A percentile compares a stretch with the other conserved stretches of the same genome.
Conservation (phyloP, 2,888 invertebrate genomes). For the Rhingia rostrata region DNA sequence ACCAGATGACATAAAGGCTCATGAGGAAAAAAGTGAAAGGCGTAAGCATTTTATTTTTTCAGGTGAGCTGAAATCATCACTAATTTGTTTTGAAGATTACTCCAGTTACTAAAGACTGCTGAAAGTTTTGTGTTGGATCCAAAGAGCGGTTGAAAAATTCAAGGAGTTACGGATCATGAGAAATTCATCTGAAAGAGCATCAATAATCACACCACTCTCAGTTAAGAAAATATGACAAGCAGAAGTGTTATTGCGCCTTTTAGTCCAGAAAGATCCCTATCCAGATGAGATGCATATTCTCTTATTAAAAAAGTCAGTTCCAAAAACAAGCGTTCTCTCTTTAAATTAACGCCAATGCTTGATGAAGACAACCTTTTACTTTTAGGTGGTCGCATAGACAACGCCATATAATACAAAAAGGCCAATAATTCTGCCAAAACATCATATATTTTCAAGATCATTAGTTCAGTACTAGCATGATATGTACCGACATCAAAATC, state of each 20-base stretch:
- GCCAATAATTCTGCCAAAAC: neutral
- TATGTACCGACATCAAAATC: constrained; percentile 59
- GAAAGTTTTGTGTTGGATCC: constrained; percentile 25
- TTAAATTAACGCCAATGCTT: constrained; percentile 21
- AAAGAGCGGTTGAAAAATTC: neutral
- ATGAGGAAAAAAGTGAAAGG: neutral
- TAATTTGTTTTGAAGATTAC: constrained; percentile 33
- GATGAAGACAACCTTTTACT: constrained; percentile 29
- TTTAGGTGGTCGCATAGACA: constrained; percentile 31
- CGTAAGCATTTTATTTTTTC: neutral
- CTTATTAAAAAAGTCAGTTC: constrained; percentile 2
- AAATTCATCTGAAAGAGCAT: neutral
- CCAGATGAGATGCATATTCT: neutral
- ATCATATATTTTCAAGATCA: constrained; percentile 29
- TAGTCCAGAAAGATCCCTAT: constrained; percentile 18
- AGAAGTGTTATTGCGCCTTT: constrained; percentile 15
- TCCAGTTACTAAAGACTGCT: constrained; percentile 41
- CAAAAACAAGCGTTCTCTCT: constrained; percentile 27
- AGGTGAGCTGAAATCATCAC: neutral
- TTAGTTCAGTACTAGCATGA: constrained; percentile 57
- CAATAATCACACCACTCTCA: constrained; percentile 1
- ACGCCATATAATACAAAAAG: constrained; percentile 19
- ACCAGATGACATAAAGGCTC: neutral
- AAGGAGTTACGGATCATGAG: neutral
- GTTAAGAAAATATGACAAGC: constrained; percentile 10